Base-by-base conservation (phyloP, 2,797 vertebrate species). In the Acanthornis magna region DNA sequence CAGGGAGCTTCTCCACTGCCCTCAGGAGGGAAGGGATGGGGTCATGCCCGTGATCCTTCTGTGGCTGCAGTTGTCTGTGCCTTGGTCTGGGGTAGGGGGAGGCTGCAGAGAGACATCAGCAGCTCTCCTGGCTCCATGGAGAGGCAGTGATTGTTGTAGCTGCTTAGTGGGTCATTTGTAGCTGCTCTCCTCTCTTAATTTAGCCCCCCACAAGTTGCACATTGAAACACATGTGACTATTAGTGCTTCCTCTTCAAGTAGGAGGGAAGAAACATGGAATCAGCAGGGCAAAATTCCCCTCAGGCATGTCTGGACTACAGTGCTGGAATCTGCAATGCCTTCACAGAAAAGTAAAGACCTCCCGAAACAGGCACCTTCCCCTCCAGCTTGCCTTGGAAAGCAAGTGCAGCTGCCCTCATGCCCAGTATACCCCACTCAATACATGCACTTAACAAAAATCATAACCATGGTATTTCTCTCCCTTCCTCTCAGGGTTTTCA, bases 281-380 rank as follows among this genome's bases (percentile, higher is more conserved):
- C 42, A 73, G 54, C 0, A 8, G 55, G 58, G 45, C 29, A 76
- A 91, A 67, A 40, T 38, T 62, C 57, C 42, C 43, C 38, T 11
- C 6, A 13, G 36, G 2, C 66, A 45, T 3, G 3, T 50, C 78
- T 60, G 55, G 40, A 43, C 29, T 66, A 17, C 3, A 21, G 50
- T 1, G 26, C 58, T 83, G 30, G 62, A 54, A 57, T 80, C 36
- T 66, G 88, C 34, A 78, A 89, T n/a, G 62, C 68, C 54, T 91
- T 83, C 47, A 50, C 17, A 47, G n/a, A 78, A 79, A 87, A 7
- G 16, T 50, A 34, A 23, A 55, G 67, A 71, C 5, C n/a, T 19
- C 36, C 40, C 3, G 0, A 9, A 90, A 76, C 2, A 2, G 78
- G 30, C 3, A 5, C 30, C 42, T 45, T 70, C 38, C 21, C 14